Evolutionary conservation across 2,113 vertebrate genomes (phyloP), one percentile per base, ranked within the genome.

Genomic region (Gymnobelideus leadbeateri): DNA sequence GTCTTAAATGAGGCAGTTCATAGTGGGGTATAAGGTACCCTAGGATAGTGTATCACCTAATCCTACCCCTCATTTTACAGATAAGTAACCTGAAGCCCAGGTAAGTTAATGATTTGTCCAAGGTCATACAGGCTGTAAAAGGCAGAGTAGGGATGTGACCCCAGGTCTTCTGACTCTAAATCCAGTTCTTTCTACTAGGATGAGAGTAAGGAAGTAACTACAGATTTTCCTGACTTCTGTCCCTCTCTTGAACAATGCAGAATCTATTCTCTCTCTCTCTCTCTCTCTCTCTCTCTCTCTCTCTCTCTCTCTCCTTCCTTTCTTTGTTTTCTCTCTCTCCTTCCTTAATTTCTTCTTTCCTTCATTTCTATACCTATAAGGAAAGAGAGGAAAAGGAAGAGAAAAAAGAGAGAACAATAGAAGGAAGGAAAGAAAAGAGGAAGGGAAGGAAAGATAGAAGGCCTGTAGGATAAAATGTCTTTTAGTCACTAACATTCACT

Each of bases 1-100:
- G 95, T 89, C 92, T 92, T 96, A 91, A 95, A 95, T 95, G 55
- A 57, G 9, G 55, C 55, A 57, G 26, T 57, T 57, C 28, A 57
- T 57, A 8, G 25, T 57, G 54, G 54, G 24, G 25, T 26, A 55
- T 55, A 25, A 55, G 54, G 25, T 25, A 25, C 54, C 26, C 8
- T 28, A 28, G 25, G 26, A 57, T 9, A 57, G 23, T 28, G 26
- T 57, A 57, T 57, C 54, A 55, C 16, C 24, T 55, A 55, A 55
- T 26, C 24, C 24, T 1, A 53, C 9, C 55, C 11, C 31, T 37
- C 28, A 68, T 68, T 37, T 37, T 68, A 37, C 19, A 16, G 3
- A 68, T 37, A 16, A 68, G 31, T 68, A 31, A 68, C 57, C 57
- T 3, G 3, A 68, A 37, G 24, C 54, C 54, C 54, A 26, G 24